phyloP scores from a whole-genome alignment of 2,888 invertebrate genomes.

The Melinaea marsaeus region DNA sequence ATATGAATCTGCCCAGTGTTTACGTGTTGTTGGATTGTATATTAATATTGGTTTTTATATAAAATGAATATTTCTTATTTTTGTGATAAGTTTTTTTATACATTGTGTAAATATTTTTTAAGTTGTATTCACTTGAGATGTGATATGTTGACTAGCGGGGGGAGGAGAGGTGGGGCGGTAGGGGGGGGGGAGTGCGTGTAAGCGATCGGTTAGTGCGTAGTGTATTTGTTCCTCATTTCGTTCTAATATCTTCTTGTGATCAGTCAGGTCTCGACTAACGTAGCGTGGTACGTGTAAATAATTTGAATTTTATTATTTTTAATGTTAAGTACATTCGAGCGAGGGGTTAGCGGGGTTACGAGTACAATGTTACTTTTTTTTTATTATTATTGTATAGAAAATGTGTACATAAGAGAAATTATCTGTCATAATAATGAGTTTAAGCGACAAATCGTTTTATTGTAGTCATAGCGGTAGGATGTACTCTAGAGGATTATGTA shows the following conservation, averaged over 20 bases:
- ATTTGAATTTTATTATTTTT: slow-evolving; percentile 47
- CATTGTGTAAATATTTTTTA: slow-evolving; percentile 69
- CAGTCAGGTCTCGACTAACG: slow-evolving; percentile 73
- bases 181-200: slow-evolving; percentile 24
- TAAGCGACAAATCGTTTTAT: slow-evolving; percentile 76
- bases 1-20: slow-evolving; percentile 76
- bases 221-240: slow-evolving; percentile 71
- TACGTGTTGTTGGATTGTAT: slow-evolving; percentile 66
- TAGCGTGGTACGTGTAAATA: slow-evolving; percentile 65
- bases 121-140: slow-evolving; percentile 57
- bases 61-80: slow-evolving; percentile 50
- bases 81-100: slow-evolving; percentile 67
- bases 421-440: slow-evolving; percentile 76
- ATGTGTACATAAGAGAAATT: slow-evolving; percentile 77
- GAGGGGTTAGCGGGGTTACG: slow-evolving; percentile 67
- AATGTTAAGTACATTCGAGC: slow-evolving; percentile 65
- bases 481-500: slow-evolving; percentile 66
- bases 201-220: slow-evolving; percentile 64
- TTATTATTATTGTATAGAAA: slow-evolving; percentile 65
- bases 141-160: slow-evolving; percentile 57
- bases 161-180: slow-evolving; percentile 28
- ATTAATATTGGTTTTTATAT: slow-evolving; percentile 58
- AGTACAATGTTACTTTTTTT: slow-evolving; percentile 76
- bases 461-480: slow-evolving; percentile 72
- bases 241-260: slow-evolving; percentile 68